Base-by-base conservation (phyloP, 2,797 vertebrate species). In the Antennarius maculatus region DNA sequence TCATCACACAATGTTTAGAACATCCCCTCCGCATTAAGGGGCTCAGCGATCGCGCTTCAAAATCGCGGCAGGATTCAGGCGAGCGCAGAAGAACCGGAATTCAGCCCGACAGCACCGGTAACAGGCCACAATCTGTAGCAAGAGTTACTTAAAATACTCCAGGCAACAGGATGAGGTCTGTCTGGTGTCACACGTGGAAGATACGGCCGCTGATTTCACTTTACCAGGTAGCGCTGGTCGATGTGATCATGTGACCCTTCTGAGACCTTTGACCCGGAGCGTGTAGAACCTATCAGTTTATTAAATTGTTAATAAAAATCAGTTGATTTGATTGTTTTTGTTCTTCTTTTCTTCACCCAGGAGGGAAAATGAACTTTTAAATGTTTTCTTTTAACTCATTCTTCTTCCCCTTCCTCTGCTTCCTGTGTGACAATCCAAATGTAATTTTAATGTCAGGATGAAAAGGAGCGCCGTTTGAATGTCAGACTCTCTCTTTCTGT, bases 61-160 rank as follows among this genome's bases (percentile, higher is more conserved):
- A 68, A 74, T 54, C 61, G 12, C 70, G 68, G 63, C 66, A 18
- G 73, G 76, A 16, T 62, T 70, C 55, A 65, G 23, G 68, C 53
- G 1, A 12, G 63, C 69, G 7, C 57, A n/a, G 7, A 7, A 45
- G 54, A 60, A 53, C 63, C 53, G 31, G 62, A 29, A 68, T 60
- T 18, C 39, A 54, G 53, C 27, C 55, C 68, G 66, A 63, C 79
- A 73, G 58, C 61, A 0, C 29, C 2, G 31, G 28, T 27, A 18
- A 0, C 2, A 39, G 7, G 6, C 57, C 2, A 1, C 14, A 17
- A 61, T 31, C 47, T 1, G n/a, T 58, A 66, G 34, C 48, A 61
- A 63, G 47, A 28, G n/a, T 13, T 16, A 4, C 37, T 49, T 55
- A 28, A 61, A 65, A 59, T 27, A 1, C 46, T 50, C 47, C 11